These are phyloP conservation scores for Agrypnia vestita DNA, from an alignment of 1,140 invertebrate genomes.

Conservation along the genomic window DNA sequence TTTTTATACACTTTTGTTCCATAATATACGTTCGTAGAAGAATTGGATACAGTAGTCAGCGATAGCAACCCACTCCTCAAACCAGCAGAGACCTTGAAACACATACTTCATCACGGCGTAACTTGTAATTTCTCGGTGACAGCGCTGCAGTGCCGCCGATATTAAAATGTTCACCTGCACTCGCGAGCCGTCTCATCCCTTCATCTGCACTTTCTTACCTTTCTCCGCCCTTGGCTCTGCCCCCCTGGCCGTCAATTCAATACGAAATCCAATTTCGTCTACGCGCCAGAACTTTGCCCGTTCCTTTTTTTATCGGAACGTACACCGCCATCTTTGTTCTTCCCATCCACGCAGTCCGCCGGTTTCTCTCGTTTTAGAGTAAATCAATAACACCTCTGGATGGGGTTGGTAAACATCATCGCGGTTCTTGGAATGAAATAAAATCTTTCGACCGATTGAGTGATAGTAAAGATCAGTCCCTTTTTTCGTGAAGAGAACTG, in stretches of 20 bases:
- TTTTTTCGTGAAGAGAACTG: not conserved
- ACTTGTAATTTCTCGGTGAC: too few species aligned
- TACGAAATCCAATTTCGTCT: constrained; percentile 60
- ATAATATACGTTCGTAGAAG: too few species aligned
- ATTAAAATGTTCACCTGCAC: not conserved
- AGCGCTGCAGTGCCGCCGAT: too few species aligned
- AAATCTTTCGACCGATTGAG: constrained; percentile 33
- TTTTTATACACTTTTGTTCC: too few species aligned
- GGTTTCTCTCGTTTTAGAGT: constrained; percentile 47
- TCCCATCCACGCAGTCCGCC: constrained; percentile 36
- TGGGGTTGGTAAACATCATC: constrained; percentile 44
- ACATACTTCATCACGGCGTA: too few species aligned
- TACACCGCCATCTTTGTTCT: constrained; percentile 41
- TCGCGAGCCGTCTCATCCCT: constrained; percentile 7
- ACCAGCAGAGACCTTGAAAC: too few species aligned
- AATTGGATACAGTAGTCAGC: too few species aligned
- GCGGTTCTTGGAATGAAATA: constrained; percentile 8
- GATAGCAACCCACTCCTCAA: too few species aligned
- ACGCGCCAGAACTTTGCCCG: constrained; percentile 55
- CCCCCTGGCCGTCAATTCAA: constrained; percentile 53
- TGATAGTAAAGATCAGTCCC: constrained; percentile 23
- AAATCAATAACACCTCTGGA: constrained; percentile 51
- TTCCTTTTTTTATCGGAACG: constrained; percentile 56
- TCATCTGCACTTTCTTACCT: constrained; percentile 29
- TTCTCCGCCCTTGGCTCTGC: constrained; percentile 1